phyloP scores from a whole-genome alignment of 2,113 vertebrate species.

The Aythya baeri region DNA sequence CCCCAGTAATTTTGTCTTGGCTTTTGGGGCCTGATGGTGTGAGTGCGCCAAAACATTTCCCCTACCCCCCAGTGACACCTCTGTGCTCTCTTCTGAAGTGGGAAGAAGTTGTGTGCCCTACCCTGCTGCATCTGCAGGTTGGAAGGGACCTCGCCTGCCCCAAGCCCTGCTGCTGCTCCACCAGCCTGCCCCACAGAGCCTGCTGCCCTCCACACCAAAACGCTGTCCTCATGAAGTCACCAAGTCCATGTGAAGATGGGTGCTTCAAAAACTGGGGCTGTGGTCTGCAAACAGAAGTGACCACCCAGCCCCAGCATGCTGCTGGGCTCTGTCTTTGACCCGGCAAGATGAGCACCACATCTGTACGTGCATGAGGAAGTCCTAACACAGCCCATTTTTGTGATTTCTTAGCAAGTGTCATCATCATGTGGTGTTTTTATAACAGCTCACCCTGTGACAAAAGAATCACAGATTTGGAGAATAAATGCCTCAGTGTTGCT shows the following conservation, averaged over 20 bases:
- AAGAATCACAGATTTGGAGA: not conserved
- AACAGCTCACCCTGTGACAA: fast-evolving
- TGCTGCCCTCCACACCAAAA: not conserved
- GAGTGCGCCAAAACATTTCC: fast-evolving
- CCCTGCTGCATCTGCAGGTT: not conserved
- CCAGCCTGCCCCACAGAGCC: too few relatives aligned
- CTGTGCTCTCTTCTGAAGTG: fast-evolving
- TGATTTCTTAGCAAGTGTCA: not conserved
- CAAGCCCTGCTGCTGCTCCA: too few relatives aligned
- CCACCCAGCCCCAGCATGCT: not conserved
- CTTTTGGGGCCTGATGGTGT: too few relatives aligned
- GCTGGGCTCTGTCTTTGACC: not conserved
- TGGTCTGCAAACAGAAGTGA: not conserved
- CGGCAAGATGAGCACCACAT: not conserved
- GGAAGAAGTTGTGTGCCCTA: fast-evolving
- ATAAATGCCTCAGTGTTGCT: not conserved
- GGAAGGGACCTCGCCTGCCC: too few relatives aligned
- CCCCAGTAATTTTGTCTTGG: fast-evolving
- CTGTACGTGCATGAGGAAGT: not conserved
- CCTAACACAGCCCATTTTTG: not conserved
- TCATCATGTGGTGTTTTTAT: not conserved
- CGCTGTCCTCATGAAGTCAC: fast-evolving
- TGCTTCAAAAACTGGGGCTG: not conserved
- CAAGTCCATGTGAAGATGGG: not conserved
- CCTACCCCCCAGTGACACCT: fast-evolving